Percentiles rank a stretch among this genome's conserved stretches.
Conservation (phyloP, 2,113 vertebrate genomes). For the Pseudonaja textilis region DNA sequence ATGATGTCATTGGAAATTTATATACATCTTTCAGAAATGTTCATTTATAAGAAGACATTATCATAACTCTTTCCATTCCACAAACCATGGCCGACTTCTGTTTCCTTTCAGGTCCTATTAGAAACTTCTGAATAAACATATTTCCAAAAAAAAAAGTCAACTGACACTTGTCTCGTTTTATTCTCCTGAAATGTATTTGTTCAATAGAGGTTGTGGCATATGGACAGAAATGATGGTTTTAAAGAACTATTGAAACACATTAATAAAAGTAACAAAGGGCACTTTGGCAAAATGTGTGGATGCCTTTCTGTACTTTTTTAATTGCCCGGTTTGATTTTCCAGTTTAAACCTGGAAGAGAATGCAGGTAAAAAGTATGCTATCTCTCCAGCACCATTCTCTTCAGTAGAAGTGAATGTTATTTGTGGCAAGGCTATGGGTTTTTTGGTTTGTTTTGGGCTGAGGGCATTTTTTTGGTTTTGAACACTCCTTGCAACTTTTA, state of each 20-base stretch:
- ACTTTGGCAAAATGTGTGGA: not conserved
- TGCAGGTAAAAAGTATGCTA: conserved; percentile 56
- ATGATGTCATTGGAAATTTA: conserved; percentile 10
- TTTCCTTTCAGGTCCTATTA: conserved; percentile 23
- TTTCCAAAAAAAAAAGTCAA: conserved; percentile 17
- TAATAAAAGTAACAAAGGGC: conserved; percentile 13
- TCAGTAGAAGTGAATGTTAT: conserved; percentile 52
- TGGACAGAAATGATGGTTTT: not conserved
- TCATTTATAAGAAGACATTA: not conserved
- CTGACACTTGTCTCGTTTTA: conserved; percentile 15
- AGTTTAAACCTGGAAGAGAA: conserved; percentile 42
- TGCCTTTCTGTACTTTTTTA: conserved; percentile 29
- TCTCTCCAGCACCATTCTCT: conserved; percentile 40
- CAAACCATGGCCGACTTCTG: not conserved
- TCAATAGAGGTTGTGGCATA: not conserved
- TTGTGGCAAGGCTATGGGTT: not conserved
- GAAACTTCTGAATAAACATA: conserved; percentile 19
- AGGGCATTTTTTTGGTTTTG: conserved; percentile 21
- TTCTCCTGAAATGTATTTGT: conserved; percentile 11
- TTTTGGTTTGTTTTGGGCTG: not conserved
- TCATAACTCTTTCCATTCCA: not conserved
- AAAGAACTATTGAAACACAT: not conserved
- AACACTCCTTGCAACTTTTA: conserved; percentile 69
- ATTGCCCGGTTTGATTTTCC: conserved; percentile 48
- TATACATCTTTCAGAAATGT: conserved; percentile 6